Conservation (phyloP, 2,888 invertebrate species). For the Calameuta idolon region DNA sequence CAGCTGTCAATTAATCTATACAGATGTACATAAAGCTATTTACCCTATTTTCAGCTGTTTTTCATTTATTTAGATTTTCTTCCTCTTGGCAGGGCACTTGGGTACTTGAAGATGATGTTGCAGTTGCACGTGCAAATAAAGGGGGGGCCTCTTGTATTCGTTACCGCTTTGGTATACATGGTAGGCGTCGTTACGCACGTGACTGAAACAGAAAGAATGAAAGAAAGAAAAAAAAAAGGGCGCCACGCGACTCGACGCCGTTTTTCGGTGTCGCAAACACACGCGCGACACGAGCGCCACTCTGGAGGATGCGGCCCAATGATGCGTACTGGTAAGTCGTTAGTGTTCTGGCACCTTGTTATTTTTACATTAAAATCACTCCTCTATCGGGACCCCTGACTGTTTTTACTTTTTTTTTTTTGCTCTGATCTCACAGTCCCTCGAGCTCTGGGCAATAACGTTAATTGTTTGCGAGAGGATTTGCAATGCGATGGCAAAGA, state of each 20-base stretch:
- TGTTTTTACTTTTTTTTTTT: neutral
- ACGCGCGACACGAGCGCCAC: slow-evolving; percentile 39
- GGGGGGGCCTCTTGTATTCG: slow-evolving; percentile 1
- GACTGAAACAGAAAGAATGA: slow-evolving; percentile 50
- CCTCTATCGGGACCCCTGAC: slow-evolving; percentile 21
- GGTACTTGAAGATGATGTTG: neutral
- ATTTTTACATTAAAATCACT: slow-evolving; percentile 59
- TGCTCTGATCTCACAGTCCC: slow-evolving; percentile 25
- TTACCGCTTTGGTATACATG: neutral
- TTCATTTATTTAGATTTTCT: neutral
- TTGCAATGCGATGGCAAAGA: neutral
- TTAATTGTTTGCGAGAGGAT: slow-evolving; percentile 41
- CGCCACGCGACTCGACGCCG: slow-evolving; percentile 35
- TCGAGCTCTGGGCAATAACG: slow-evolving; percentile 28
- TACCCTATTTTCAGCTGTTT: neutral
- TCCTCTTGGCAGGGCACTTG: neutral
- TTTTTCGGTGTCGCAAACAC: slow-evolving; percentile 37
- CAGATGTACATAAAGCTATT: neutral
- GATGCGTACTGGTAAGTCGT: slow-evolving; percentile 53
- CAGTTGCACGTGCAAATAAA: slow-evolving; percentile 1
- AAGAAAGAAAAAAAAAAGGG: slow-evolving; percentile 35
- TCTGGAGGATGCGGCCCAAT: slow-evolving; percentile 50
- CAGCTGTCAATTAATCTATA: neutral
- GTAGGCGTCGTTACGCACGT: slow-evolving; percentile 40
- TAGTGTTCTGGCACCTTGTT: slow-evolving; percentile 54